Conservation (phyloP, 23 tunicate genomes). For the Aplidium turbinatum region DNA sequence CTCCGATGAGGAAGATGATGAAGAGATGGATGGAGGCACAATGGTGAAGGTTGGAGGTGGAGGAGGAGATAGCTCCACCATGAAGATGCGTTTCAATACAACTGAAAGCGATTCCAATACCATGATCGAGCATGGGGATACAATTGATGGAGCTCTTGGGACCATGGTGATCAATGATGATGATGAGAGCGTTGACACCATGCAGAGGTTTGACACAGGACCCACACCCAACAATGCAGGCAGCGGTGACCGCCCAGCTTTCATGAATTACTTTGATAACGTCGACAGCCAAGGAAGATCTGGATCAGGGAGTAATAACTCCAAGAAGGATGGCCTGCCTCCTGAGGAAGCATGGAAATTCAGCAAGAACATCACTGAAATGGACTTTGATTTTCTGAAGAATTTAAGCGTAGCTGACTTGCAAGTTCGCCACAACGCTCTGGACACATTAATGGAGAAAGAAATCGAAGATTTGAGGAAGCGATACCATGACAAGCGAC, state of each 20-base stretch:
- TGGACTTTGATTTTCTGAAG: slow-evolving; percentile 77
- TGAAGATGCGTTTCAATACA: slow-evolving; percentile 36
- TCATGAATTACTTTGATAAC: slow-evolving; percentile 91
- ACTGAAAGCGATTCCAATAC: slow-evolving; percentile 62
- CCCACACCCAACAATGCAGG: slow-evolving; percentile 42
- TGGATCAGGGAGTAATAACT: slow-evolving; percentile 27
- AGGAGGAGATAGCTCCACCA: slow-evolving; percentile 44
- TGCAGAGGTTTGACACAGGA: slow-evolving; percentile 82
- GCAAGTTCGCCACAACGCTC: slow-evolving; percentile 57
- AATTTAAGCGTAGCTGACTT: slow-evolving; percentile 61
- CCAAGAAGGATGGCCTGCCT: slow-evolving; percentile 43
- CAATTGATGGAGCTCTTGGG: slow-evolving; percentile 57
- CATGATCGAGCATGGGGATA: slow-evolving; percentile 84
- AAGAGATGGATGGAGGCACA: slow-evolving; percentile 68
- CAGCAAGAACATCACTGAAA: slow-evolving; percentile 81
- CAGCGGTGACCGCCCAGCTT: slow-evolving; percentile 67
- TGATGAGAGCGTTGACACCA: slow-evolving; percentile 67
- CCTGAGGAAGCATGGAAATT: slow-evolving; percentile 96
- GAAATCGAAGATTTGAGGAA: slow-evolving; percentile 85
- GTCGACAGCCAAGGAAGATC: slow-evolving; percentile 37
- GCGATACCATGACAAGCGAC: slow-evolving; percentile 75
- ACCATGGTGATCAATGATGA: slow-evolving; percentile 92
- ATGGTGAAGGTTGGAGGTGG: slow-evolving; percentile 52
- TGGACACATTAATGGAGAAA: slow-evolving; percentile 87
- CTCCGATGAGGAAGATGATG: slow-evolving; percentile 70